Evolutionary conservation across 2,113 vertebrate genomes (phyloP).

Genomic region (Epinephelus fuscoguttatus): DNA sequence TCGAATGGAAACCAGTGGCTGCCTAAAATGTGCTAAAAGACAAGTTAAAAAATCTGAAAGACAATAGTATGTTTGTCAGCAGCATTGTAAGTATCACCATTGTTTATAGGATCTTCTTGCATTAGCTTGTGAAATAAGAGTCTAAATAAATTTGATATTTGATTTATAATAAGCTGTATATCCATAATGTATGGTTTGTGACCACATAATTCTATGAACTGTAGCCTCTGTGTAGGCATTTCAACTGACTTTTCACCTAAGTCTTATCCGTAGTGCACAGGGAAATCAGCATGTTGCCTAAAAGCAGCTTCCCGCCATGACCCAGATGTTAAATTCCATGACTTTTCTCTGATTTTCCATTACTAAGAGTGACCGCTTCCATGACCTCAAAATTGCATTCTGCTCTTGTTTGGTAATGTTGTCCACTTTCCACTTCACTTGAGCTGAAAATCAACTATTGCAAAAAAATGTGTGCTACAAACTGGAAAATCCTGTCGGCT

Average conservation of each 20-base stretch:
- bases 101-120: not conserved
- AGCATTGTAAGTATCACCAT: too few relatives aligned
- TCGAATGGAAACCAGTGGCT: not conserved
- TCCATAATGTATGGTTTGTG: not conserved
- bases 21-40: too few relatives aligned
- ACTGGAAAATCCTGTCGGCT: conserved; percentile 15
- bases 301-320: conserved; percentile 22
- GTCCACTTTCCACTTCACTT: not conserved
- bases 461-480: conserved; percentile 31
- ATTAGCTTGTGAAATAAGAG: not conserved
- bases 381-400: not conserved
- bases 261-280: not conserved
- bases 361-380: not conserved
- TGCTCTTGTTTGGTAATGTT: conserved; percentile 7
- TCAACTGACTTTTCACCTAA: not conserved
- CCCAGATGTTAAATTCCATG: conserved; percentile 49
- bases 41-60: not conserved
- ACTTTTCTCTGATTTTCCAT: conserved; percentile 26
- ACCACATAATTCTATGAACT: not conserved
- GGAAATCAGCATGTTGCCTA: conserved; percentile 13
- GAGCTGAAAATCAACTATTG: conserved; percentile 8
- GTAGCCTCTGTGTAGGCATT: not conserved
- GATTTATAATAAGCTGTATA: not conserved
- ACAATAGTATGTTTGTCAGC: too few relatives aligned
- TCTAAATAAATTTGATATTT: not conserved